Evolutionary conservation across 1,140 invertebrate species (phyloP).

Genomic region (Carposina sasakii): DNA sequence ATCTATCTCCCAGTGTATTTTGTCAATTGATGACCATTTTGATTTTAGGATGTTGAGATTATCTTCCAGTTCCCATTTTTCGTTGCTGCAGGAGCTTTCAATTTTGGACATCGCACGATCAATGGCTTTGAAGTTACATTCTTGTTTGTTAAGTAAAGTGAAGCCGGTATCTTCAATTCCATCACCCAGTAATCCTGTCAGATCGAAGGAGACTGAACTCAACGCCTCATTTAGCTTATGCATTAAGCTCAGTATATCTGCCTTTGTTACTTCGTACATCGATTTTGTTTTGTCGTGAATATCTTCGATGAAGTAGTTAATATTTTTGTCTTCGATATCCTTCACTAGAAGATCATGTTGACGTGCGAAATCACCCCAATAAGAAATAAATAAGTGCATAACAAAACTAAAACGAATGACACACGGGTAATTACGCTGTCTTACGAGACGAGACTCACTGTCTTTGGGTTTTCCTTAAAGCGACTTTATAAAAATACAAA

Average conservation of each 20-base stretch:
- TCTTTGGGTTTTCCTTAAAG: too few relatives aligned
- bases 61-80: slow-evolving; percentile 8
- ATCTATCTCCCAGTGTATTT: slow-evolving; percentile 4
- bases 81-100: not conserved
- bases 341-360: not conserved
- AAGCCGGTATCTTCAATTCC: not conserved
- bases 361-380: slow-evolving; percentile 1
- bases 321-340: not conserved
- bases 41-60: slow-evolving; percentile 1
- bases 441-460: too few relatives aligned
- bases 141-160: not conserved
- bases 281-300: slow-evolving; percentile 1
- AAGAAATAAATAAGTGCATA: too few relatives aligned
- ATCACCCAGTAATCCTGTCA: not conserved
- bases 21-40: not conserved
- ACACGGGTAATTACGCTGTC: too few relatives aligned
- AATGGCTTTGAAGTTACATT: slow-evolving; percentile 4
- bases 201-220: not conserved
- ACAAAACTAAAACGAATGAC: too few relatives aligned
- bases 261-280: not conserved
- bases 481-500: too few relatives aligned
- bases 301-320: not conserved
- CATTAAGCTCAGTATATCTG: not conserved
- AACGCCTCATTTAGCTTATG: not conserved
- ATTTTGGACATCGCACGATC: slow-evolving; percentile 5